Evolutionary conservation across 1,140 invertebrate species (phyloP).

Genomic region (Drosophila bocki): DNA sequence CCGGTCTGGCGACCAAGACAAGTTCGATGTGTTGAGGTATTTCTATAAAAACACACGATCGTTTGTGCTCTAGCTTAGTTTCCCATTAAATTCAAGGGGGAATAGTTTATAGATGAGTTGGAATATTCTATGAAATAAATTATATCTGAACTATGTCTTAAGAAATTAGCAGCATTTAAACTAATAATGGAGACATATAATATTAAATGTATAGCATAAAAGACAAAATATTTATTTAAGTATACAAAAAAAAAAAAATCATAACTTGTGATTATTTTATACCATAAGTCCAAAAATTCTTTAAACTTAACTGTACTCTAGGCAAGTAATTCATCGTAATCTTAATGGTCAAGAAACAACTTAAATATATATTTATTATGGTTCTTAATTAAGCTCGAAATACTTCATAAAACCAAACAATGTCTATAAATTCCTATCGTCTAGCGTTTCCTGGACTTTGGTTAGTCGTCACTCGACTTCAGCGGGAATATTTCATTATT

Average conservation of each 20-base stretch:
- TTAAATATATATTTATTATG: not conserved
- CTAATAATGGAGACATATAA: not conserved
- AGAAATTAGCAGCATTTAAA: not conserved
- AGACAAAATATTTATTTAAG: not conserved
- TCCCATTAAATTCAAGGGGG: not conserved
- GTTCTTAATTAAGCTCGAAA: not conserved
- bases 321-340: not conserved
- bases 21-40: constrained; percentile 18
- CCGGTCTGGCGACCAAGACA: constrained; percentile 22
- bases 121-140: not conserved
- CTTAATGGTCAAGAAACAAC: not conserved
- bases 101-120: constrained; percentile 2
- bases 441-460: constrained; percentile 14
- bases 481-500: constrained; percentile 1
- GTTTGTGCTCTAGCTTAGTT: constrained; percentile 2
- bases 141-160: not conserved
- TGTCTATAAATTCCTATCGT: not conserved
- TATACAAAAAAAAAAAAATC: no score
- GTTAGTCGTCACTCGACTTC: not conserved
- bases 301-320: not conserved
- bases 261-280: not conserved
- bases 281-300: accelerated
- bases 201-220: not conserved
- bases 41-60: constrained; percentile 29
- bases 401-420: not conserved